Base-by-base conservation (phyloP, 2,797 vertebrate genomes). In the Amazona finschi region DNA sequence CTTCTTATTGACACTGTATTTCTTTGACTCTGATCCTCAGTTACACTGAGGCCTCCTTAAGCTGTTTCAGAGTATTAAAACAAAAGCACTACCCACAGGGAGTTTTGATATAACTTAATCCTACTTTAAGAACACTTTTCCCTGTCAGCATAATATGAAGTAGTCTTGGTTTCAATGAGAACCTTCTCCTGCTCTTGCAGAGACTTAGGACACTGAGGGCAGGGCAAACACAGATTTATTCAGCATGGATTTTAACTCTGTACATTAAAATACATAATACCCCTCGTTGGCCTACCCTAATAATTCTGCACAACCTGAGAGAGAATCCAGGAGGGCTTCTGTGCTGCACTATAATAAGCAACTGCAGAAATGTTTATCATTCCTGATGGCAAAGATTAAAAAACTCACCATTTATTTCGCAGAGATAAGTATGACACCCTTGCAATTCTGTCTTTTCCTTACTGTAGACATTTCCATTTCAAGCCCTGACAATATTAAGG, bases 311-410 rank as follows among this genome's bases (percentile, higher is more conserved):
- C 36, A 75, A 7, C 24, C 8, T 28, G 72, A 86, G 58, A 69
- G 33, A 76, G 65, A 89, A 77, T 82, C 65, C 20, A 71, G 53
- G 69, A 70, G 31, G 21, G 20, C 20, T 78, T 91, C 81, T 75
- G 43, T 49, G 67, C 55, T 62, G 73, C 38, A 28, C 55, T 93
- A 36, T 64, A 89, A 89, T 75, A 91, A 91, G 49, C 62, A 86
- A 41, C 62, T 86, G 36, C 58, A 91, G 65, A 78, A 91, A 75
- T 4, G 0, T 95, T 95, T 88, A 73, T 96, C 85, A 94, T 76
- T 88, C 60, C 50, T 81, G 83, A 91, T 95, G 60, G 80, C n/a
- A 91, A 94, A 93, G 90, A 96, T 94, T 94, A 94, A 93, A 90
- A 94, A 94, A 38, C 33, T 94, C 76, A 78, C 73, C 39, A 84